Evolutionary conservation across 2,888 invertebrate species (phyloP).

Genomic region (Eilema sororculum): DNA sequence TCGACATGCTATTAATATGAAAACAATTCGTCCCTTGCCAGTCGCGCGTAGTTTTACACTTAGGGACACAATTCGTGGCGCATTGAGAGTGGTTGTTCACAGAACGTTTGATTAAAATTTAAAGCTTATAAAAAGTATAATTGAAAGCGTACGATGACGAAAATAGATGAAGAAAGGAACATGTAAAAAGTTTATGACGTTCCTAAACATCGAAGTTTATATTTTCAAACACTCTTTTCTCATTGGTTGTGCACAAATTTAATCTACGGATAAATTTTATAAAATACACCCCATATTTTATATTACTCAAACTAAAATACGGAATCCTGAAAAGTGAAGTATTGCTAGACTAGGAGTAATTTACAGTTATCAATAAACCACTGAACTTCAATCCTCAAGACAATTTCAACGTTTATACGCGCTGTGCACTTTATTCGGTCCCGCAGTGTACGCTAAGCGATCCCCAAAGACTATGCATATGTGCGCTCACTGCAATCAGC

Average conservation of each 20-base stretch:
- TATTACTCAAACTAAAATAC: too few relatives aligned
- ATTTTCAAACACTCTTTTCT: neutral
- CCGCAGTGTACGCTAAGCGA: slow-evolving; percentile 77
- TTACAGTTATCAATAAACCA: neutral
- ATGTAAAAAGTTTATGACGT: too few relatives aligned
- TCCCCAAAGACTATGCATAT: slow-evolving; percentile 87
- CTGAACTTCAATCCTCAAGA: neutral
- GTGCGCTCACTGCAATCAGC: slow-evolving; percentile 82
- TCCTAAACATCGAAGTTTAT: neutral
- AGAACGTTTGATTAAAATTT: neutral
- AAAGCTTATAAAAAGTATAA: too few relatives aligned
- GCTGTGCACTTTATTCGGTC: slow-evolving; percentile 26
- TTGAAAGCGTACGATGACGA: neutral
- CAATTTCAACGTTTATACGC: neutral
- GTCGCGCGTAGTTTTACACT: slow-evolving; percentile 68
- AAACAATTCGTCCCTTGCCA: slow-evolving; percentile 85
- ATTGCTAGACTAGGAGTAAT: neutral
- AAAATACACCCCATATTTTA: neutral
- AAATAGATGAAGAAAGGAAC: neutral
- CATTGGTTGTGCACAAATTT: too few relatives aligned
- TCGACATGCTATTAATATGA: slow-evolving; percentile 85
- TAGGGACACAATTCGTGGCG: slow-evolving; percentile 45
- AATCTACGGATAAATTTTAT: neutral
- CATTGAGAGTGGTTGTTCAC: neutral
- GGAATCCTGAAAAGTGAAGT: neutral